Evolutionary conservation across 2,797 vertebrate species (phyloP).

Genomic region (Sphenopsis melanotis): DNA sequence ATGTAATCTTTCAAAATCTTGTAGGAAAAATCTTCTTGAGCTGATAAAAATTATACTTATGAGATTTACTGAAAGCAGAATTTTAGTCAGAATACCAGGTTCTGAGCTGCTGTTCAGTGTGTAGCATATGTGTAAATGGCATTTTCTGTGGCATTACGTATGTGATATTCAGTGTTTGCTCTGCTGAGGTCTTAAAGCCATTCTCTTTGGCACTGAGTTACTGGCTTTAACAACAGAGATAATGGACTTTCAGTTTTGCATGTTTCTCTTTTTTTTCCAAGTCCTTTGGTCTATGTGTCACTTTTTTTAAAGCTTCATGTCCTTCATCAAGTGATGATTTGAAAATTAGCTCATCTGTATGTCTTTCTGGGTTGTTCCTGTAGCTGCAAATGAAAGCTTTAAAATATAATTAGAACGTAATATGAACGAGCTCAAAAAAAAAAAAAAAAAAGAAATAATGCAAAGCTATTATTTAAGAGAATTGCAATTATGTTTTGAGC

Average conservation of each 20-base stretch:
- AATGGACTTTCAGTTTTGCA: not conserved
- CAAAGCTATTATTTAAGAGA: slow-evolving; percentile 21
- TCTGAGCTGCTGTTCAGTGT: not conserved
- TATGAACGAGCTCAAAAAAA: not conserved
- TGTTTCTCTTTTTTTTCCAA: not conserved
- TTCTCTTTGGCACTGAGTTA: not conserved
- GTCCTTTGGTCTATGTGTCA: not conserved
- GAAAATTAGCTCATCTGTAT: slow-evolving; percentile 10
- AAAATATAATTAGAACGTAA: slow-evolving; percentile 15
- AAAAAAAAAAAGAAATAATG: not conserved
- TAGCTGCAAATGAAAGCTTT: slow-evolving; percentile 2
- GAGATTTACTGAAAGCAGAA: not conserved
- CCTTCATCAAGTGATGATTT: not conserved
- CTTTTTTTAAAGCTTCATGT: not conserved
- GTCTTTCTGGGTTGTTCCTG: slow-evolving; percentile 23
- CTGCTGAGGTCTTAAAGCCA: not conserved
- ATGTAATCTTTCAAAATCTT: not conserved
- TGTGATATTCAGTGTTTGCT: not conserved
- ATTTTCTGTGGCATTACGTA: not conserved
- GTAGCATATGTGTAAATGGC: not conserved
- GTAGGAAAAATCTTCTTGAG: not conserved
- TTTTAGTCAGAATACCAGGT: not conserved
- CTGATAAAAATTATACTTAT: not conserved
- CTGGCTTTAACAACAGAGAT: not conserved
- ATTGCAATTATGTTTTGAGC: slow-evolving; percentile 8